phyloP scores from a whole-genome alignment of 2,888 invertebrate species.

The Cheilosia urbana region DNA sequence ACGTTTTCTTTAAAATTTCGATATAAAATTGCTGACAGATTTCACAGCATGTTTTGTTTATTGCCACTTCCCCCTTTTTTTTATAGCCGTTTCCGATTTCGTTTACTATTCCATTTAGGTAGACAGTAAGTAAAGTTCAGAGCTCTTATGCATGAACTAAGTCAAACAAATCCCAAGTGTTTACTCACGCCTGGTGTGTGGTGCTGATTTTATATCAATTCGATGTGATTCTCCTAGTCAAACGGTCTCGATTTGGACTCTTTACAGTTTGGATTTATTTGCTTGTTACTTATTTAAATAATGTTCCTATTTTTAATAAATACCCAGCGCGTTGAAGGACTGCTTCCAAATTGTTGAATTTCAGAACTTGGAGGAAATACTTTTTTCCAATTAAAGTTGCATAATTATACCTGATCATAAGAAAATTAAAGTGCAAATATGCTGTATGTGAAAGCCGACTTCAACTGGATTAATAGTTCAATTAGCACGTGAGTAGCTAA shows the following conservation, averaged over 20 bases:
- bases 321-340: not conserved
- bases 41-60: conserved; percentile 10
- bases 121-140: conserved; percentile 10
- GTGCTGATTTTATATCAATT: conserved; percentile 44
- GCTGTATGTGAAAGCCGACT: no score
- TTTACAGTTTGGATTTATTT: not conserved
- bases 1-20: not conserved
- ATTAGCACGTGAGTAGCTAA: no score
- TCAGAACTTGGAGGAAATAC: no score
- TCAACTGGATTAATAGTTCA: no score
- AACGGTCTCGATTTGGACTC: not conserved
- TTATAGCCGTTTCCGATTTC: not conserved
- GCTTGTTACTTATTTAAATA: not conserved
- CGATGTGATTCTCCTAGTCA: conserved; percentile 20
- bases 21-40: conserved; percentile 22
- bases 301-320: not conserved
- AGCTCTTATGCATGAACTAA: conserved; percentile 14
- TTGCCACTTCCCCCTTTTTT: not conserved
- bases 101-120: not conserved
- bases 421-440: no score
- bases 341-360: no score
- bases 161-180: conserved; percentile 17
- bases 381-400: no score
- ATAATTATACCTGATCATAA: no score
- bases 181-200: conserved; percentile 28